Conservation (phyloP, 2,113 vertebrate species). For the Caretta caretta region DNA sequence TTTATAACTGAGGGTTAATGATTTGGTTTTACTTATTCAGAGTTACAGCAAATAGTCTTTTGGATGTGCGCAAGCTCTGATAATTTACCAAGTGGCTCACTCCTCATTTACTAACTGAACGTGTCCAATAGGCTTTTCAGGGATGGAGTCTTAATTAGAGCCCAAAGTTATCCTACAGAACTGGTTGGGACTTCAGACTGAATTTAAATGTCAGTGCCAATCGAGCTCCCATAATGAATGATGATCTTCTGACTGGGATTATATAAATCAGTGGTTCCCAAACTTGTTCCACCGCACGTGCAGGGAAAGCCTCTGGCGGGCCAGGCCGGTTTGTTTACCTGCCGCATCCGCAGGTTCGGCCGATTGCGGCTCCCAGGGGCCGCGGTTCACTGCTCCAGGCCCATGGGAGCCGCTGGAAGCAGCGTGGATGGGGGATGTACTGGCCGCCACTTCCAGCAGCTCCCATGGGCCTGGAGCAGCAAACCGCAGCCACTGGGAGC, state of each 20-base stretch:
- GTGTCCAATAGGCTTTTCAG: rapidly evolving
- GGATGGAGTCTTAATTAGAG: neutral
- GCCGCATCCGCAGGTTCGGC: too few species aligned
- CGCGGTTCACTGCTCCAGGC: too few species aligned
- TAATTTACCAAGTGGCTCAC: neutral
- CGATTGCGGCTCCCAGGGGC: too few species aligned
- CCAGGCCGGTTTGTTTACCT: too few species aligned
- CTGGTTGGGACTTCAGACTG: neutral
- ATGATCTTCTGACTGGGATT: neutral
- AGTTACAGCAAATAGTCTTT: neutral
- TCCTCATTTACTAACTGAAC: neutral
- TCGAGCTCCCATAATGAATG: neutral
- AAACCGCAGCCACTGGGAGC: too few species aligned
- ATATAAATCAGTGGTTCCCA: neutral
- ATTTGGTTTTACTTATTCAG: neutral
- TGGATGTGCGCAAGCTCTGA: neutral
- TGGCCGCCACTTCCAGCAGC: too few species aligned
- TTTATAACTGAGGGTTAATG: neutral
- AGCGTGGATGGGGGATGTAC: too few species aligned
- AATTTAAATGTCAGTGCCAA: neutral
- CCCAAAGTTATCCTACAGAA: neutral
- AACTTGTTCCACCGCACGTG: too few species aligned
- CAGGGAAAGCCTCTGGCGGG: too few species aligned
- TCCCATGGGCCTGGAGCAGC: too few species aligned
- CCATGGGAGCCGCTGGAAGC: too few species aligned